Base-by-base conservation (phyloP, 1,140 invertebrate genomes). In the Sycobia sp. region DNA sequence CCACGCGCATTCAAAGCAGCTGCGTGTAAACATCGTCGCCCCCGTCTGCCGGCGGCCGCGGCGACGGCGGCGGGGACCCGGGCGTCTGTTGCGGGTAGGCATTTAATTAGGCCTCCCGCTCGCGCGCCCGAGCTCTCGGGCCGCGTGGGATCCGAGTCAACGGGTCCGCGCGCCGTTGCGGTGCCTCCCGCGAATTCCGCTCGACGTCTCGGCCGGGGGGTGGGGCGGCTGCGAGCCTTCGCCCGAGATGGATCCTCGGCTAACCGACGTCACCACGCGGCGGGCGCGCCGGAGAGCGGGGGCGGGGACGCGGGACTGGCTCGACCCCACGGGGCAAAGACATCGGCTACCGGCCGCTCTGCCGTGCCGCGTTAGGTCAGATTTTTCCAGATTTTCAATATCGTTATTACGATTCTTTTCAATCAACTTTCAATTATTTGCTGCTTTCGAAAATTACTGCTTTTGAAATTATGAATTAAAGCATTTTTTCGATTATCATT, bases 61-160 rank as follows among this genome's bases (percentile, higher is more conserved):
- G n/a, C n/a, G n/a, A n/a, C n/a, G n/a, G n/a, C n/a, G n/a, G n/a
- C n/a, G n/a, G n/a, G n/a, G n/a, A n/a, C n/a, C n/a, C n/a, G n/a
- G 36, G 56, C 64, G 27, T 49, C 61, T 61, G 64, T 68, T 66
- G 62, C 65, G 62, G 50, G 64, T 70, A 71, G 62, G 47, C 68
- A 62, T 67, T 71, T 71, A 70, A 71, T 71, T 70, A 71, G 70
- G 50, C 67, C n/a, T n/a, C n/a, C n/a, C n/a, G 49, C 62, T 54
- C 57, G 53, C 62, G 51, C 25, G 36, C 43, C 51, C 67, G 69
- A n/a, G n/a, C 69, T 62, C 57, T 62, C 46, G n/a, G 41, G 46
- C 65, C 67, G 68, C 53, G 70, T 69, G n/a, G n/a, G n/a, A n/a
- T n/a, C n/a, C n/a, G 67, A 69, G 58, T 69, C 65, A 69, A 69